These are phyloP conservation scores for Sialis lutaria DNA, from an alignment of 2,888 invertebrate species.

Conservation along the genomic window DNA sequence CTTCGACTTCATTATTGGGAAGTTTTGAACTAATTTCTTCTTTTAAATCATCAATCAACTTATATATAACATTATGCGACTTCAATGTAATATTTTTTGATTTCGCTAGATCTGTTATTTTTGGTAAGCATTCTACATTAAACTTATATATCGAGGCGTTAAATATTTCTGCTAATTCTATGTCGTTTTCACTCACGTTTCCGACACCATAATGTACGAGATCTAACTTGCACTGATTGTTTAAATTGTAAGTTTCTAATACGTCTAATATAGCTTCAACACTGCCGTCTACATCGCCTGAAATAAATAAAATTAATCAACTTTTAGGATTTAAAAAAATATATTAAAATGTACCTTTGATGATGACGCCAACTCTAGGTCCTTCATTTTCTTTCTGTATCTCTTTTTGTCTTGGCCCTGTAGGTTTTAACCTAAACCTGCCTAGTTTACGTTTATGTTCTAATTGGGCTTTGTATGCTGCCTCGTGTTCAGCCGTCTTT, in stretches of 20 bases:
- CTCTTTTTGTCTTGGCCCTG: constrained; percentile 43
- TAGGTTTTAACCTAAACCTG: constrained; percentile 30
- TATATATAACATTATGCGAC: constrained; percentile 80
- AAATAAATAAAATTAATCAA: background rate
- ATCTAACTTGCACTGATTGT: constrained; percentile 55
- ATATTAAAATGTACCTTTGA: constrained; percentile 37
- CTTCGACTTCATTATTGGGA: constrained; percentile 56
- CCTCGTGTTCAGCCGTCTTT: constrained; percentile 45
- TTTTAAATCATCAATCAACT: constrained; percentile 77
- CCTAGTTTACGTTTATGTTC: constrained; percentile 42
- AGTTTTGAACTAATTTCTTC: constrained; percentile 54
- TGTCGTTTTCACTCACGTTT: constrained; percentile 60
- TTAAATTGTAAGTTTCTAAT: constrained; percentile 67
- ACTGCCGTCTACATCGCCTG: constrained; percentile 90
- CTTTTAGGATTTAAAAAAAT: constrained; percentile 16
- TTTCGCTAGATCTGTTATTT: constrained; percentile 32
- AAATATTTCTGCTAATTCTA: constrained; percentile 64
- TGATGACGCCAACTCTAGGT: constrained; percentile 37
- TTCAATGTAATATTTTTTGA: constrained; percentile 39
- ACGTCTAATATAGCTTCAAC: constrained; percentile 89
- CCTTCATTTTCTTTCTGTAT: constrained; percentile 26
- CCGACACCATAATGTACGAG: constrained; percentile 87
- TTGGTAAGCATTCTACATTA: constrained; percentile 46
- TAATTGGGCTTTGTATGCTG: constrained; percentile 43
- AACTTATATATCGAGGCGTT: constrained; percentile 76